Evolutionary conservation across 2,888 invertebrate species (phyloP), one percentile per base, ranked within the genome.

Genomic region (Laothoe populi): DNA sequence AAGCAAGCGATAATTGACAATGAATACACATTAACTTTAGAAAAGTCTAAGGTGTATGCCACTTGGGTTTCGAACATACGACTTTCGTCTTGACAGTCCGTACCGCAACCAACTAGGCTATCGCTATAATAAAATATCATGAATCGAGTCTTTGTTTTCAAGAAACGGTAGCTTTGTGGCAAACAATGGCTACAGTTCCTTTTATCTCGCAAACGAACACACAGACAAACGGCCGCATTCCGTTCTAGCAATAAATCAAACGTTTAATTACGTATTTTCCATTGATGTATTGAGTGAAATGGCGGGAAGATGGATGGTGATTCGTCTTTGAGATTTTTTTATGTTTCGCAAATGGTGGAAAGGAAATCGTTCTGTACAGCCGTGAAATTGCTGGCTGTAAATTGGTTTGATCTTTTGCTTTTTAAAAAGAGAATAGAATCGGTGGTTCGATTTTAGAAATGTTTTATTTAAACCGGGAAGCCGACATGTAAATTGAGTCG

Each of bases 211-310:
- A 24, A 13, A 46, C 46, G 13, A 4, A 35, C 53, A 8, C 11
- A 21, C 53, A 53, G 16, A 53, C 53, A 53, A 35, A 35, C 31
- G 53, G 11, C 53, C 53, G 35, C 53, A 35, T 53, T 19, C 35
- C 11, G 19, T 44, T 19, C 26, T 10, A 19, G 0, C 59, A 31
- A 59, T 59, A 59, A 45, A 59, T 59, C 59, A 59, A 10, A 11
- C 45, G 59, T 45, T 44, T 59, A 59, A 59, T 59, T 59, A 59
- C 53, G 45, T 31, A 31, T 59, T 59, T 45, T 16, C 26, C 13
- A 45, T 59, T 59, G 59, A 59, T 59, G 26, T 45, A 59, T 59
- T 19, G 59, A n/a, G 42, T 23, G 35, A 44, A 44, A 45, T 26
- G 19, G 44, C 42, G 31, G 57, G 57, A 57, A 45, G 45, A 59